Percentiles rank a stretch among this genome's conserved stretches.
phyloP scores from a whole-genome alignment of 2,797 vertebrate genomes.

The Acipenser transmontanus region DNA sequence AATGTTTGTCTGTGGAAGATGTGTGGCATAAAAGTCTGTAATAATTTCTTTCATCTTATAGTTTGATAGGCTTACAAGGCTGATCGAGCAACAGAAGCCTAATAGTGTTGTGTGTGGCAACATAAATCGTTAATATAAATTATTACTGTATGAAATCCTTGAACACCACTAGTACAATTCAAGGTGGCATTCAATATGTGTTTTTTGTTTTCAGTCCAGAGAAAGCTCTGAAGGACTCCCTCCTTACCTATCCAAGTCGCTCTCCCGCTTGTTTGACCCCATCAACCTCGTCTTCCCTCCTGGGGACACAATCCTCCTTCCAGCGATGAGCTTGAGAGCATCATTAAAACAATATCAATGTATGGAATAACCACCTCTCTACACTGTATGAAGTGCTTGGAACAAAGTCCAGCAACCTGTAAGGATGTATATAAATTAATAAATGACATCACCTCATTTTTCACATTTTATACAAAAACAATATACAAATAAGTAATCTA shows the following conservation, averaged over 20 bases:
- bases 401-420: neutral
- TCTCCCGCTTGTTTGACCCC: slow-evolving; percentile 93
- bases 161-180: no score
- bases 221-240: slow-evolving; percentile 82
- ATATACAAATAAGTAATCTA: no score
- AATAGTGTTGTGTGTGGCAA: no score
- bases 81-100: no score
- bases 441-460: neutral
- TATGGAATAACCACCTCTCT: slow-evolving; percentile 26
- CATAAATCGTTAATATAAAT: no score
- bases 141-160: no score
- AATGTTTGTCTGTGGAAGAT: no score
- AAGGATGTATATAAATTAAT: neutral
- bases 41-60: no score
- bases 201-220: slow-evolving; percentile 66
- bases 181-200: no score
- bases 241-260: slow-evolving; percentile 93
- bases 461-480: neutral
- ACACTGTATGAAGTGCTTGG: neutral
- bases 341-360: slow-evolving; percentile 93
- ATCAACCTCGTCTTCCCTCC: slow-evolving; percentile 95
- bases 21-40: no score
- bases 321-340: slow-evolving; percentile 85
- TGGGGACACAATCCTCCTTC: slow-evolving; percentile 88
- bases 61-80: no score